Evolutionary conservation across 2,888 invertebrate genomes (phyloP).

Genomic region (Sycophila texana): DNA sequence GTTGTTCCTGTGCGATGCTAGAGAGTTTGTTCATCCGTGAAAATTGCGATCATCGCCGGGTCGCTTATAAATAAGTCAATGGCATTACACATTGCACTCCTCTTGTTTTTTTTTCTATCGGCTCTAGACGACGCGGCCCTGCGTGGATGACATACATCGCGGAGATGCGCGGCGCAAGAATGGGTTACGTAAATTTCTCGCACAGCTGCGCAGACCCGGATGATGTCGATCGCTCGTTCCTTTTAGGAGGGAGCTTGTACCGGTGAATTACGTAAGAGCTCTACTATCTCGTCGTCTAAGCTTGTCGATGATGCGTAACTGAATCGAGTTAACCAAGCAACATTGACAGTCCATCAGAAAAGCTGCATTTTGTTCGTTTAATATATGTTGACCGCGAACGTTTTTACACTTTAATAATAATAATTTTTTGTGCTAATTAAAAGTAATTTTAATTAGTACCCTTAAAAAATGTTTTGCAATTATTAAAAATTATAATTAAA

Average conservation of each 20-base stretch:
- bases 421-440: too few species aligned
- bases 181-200: slow-evolving; percentile 28
- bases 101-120: too few species aligned
- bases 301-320: neutral
- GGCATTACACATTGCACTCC: neutral
- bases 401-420: too few species aligned
- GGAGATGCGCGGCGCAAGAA: neutral
- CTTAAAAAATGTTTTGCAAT: too few species aligned
- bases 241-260: neutral
- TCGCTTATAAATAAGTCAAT: slow-evolving; percentile 20
- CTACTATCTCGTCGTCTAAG: neutral
- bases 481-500: too few species aligned
- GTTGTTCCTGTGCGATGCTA: slow-evolving; percentile 16
- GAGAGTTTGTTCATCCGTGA: slow-evolving; percentile 13
- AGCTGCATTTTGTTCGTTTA: too few species aligned
- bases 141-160: too few species aligned
- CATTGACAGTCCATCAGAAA: neutral
- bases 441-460: too few species aligned
- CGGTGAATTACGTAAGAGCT: neutral
- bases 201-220: neutral
- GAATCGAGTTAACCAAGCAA: neutral
- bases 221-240: neutral
- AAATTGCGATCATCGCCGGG: slow-evolving; percentile 22
- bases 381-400: too few species aligned
- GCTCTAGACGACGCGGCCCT: too few species aligned